These are phyloP conservation scores for Mus minutoides DNA, from an alignment of 2,797 vertebrate species.

Conservation along the genomic window DNA sequence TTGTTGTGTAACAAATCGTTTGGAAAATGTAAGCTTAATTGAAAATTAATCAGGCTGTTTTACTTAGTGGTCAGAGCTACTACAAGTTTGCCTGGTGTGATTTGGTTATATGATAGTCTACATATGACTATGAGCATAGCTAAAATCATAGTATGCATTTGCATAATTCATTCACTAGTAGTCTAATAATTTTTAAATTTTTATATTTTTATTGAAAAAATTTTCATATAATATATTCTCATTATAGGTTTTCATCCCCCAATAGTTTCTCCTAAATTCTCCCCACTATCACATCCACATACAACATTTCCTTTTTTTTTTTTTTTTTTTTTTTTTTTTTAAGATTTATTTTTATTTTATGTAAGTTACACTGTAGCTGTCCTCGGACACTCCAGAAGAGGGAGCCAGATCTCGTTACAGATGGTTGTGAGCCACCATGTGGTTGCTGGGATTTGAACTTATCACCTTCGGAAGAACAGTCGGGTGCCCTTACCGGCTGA, in stretches of 20 bases:
- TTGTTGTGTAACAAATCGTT: not conserved
- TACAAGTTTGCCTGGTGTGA: not conserved
- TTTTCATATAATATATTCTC: not conserved
- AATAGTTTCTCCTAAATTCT: not conserved
- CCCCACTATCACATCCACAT: not conserved
- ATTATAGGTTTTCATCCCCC: not conserved
- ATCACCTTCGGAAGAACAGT: too few species aligned
- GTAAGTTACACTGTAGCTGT: too few species aligned
- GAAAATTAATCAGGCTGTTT: not conserved
- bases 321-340: too few species aligned
- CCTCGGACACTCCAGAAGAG: too few species aligned
- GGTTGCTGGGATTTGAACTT: too few species aligned
- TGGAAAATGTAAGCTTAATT: not conserved
- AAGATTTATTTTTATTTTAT: too few species aligned
- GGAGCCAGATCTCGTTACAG: too few species aligned
- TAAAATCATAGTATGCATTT: constrained; percentile 14
- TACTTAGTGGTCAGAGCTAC: not conserved
- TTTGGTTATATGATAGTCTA: not conserved
- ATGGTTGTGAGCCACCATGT: too few species aligned
- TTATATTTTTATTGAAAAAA: too few species aligned
- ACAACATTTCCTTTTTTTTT: not conserved
- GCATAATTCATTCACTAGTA: constrained; percentile 4
- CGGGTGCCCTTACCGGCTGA: too few species aligned
- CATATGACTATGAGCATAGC: not conserved
- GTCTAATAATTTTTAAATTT: not conserved